phyloP scores from a whole-genome alignment of 2,113 vertebrate genomes.

The Sylvilagus bachmani region DNA sequence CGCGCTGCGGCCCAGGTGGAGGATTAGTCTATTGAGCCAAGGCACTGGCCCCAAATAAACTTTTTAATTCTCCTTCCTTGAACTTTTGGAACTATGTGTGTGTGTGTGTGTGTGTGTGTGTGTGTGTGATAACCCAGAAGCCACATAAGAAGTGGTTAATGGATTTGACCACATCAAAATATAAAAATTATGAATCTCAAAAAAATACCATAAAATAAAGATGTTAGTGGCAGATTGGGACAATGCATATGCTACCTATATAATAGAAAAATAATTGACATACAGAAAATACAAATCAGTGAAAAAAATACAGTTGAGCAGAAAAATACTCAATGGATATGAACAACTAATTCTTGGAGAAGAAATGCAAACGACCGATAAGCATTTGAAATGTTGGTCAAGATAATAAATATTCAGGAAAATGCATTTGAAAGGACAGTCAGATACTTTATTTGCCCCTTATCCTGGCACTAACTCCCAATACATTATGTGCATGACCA shows the following conservation, averaged over 20 bases:
- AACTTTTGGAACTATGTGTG: background rate
- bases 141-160: background rate
- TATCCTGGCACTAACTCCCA: constrained; percentile 19
- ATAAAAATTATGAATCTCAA: background rate
- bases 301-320: background rate
- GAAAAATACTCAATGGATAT: constrained; percentile 15
- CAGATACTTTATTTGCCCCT: background rate
- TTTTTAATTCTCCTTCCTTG: no score
- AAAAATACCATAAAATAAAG: constrained; percentile 1
- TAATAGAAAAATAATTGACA: constrained; percentile 25
- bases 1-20: no score
- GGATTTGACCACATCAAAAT: constrained; percentile 5
- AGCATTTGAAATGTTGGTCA: background rate
- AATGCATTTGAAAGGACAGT: constrained; percentile 13
- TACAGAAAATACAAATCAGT: background rate
- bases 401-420: background rate
- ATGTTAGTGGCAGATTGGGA: background rate
- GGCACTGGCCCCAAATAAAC: no score
- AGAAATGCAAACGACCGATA: background rate
- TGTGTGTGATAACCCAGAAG: background rate
- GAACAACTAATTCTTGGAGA: background rate
- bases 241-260: background rate
- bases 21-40: no score
- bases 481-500: background rate
- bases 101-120: background rate